phyloP scores from a whole-genome alignment of 2,113 vertebrate species.

The Oryctolagus cuniculus region mOryCun1.1 NC_091443.1:109952501-109953000 shows the following conservation, averaged over 20 bases:
- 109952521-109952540: background rate
- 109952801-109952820: background rate
- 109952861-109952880: too few species aligned
- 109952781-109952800: background rate
- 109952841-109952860: fast-evolving
- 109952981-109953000: background rate
- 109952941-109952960: background rate
- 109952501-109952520: background rate
- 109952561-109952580: background rate
- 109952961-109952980: background rate
- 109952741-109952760: background rate
- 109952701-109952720: too few species aligned
- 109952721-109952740: fast-evolving
- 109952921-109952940: background rate
- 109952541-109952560: background rate
- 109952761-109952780: background rate
- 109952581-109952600: background rate
- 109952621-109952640: background rate
- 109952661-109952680: background rate
- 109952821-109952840: too few species aligned
- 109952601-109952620: background rate
- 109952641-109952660: background rate
- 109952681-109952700: background rate
- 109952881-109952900: fast-evolving
- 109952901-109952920: background rate